A percentile compares a stretch with the other conserved stretches of the same genome.
These are phyloP conservation scores for Strix uralensis DNA, from an alignment of 2,113 vertebrate genomes.

Conservation along the genomic window DNA sequence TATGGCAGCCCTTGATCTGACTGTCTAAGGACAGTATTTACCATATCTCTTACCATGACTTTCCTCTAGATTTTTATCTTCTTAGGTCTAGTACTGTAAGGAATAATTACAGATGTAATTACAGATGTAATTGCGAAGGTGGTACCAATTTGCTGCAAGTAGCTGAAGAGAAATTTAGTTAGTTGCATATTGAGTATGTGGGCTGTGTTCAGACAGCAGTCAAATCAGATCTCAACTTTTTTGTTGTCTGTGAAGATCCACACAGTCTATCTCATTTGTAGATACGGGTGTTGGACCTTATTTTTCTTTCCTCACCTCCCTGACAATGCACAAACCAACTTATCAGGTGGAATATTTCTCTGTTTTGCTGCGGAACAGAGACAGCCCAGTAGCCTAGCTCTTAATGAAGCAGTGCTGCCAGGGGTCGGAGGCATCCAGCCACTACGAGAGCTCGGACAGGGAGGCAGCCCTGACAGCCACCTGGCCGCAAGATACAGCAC, in stretches of 20 bases:
- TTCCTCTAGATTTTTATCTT: background rate
- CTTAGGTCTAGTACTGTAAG: background rate
- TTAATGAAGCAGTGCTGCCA: rapidly evolving
- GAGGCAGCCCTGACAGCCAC: background rate
- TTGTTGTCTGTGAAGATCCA: background rate
- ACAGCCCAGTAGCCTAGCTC: background rate
- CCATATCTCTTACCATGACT: background rate
- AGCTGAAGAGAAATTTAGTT: background rate
- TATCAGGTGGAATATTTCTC: background rate
- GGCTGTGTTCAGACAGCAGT: background rate
- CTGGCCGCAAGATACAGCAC: background rate
- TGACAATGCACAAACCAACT: background rate
- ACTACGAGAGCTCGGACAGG: background rate
- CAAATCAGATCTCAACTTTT: background rate
- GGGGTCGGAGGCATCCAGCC: background rate
- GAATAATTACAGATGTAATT: background rate
- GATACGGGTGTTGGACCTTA: rapidly evolving
- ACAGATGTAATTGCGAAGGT: background rate
- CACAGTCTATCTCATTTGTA: background rate
- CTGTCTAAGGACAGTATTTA: background rate
- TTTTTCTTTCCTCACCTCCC: background rate
- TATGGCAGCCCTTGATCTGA: background rate
- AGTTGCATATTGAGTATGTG: background rate
- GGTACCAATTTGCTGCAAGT: background rate
- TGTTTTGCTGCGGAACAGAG: background rate